phyloP scores from a whole-genome alignment of 2,797 vertebrate genomes.

The Agapornis canus region DNA sequence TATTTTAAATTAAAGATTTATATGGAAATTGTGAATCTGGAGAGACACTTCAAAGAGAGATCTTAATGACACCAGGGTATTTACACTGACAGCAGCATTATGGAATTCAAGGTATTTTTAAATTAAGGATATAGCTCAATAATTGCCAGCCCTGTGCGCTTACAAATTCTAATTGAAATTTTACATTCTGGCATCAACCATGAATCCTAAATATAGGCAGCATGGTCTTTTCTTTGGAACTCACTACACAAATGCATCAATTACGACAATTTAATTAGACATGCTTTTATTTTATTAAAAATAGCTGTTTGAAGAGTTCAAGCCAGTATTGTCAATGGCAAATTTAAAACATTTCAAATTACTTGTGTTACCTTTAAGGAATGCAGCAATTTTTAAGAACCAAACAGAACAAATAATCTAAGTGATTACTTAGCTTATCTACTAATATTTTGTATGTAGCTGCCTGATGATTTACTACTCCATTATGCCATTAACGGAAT shows the following conservation, averaged over 20 bases:
- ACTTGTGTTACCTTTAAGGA: constrained; percentile 17
- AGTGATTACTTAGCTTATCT: neutral
- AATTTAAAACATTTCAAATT: neutral
- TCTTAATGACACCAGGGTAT: neutral
- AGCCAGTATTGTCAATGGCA: neutral
- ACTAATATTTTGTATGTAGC: neutral
- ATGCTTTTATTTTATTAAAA: constrained; percentile 45
- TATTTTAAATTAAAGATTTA: constrained; percentile 5
- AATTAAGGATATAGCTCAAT: constrained; percentile 23
- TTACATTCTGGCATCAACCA: constrained; percentile 13
- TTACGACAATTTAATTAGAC: neutral
- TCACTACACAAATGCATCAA: neutral
- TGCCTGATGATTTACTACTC: neutral
- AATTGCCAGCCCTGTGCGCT: neutral
- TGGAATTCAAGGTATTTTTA: constrained; percentile 29
- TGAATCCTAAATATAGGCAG: neutral
- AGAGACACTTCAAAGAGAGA: constrained; percentile 20
- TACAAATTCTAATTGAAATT: constrained; percentile 27
- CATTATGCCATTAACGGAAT: neutral
- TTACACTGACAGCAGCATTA: constrained; percentile 13
- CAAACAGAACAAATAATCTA: neutral
- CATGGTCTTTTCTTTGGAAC: neutral
- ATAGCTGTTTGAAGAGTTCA: neutral
- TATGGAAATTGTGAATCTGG: neutral
- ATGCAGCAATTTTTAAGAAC: neutral